These are phyloP conservation scores for Ginglymostoma cirratum DNA, from an alignment of 2,113 vertebrate species.

Conservation along the genomic window DNA sequence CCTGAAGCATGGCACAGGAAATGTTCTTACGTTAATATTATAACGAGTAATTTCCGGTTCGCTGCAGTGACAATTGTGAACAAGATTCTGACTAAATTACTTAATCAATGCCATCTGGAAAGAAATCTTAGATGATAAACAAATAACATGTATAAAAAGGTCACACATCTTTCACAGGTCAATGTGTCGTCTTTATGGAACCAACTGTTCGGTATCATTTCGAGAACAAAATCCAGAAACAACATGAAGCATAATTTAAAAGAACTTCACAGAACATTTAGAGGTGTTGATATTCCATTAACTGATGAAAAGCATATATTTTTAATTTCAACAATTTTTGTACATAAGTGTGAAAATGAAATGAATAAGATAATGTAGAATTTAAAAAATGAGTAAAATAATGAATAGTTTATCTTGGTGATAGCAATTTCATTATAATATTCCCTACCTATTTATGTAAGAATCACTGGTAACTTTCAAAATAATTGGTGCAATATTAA, in stretches of 20 bases:
- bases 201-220: not conserved
- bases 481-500: not conserved
- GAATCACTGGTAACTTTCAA: constrained; percentile 4
- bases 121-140: not conserved
- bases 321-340: not conserved
- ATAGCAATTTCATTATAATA: not conserved
- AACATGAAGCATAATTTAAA: not conserved
- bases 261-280: not conserved
- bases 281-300: not conserved
- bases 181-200: not conserved
- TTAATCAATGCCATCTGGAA: not conserved
- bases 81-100: not conserved
- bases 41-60: not conserved
- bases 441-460: not conserved
- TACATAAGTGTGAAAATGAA: not conserved
- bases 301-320: not conserved
- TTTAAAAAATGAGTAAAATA: not conserved
- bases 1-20: not conserved
- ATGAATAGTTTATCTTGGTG: not conserved
- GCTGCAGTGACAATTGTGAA: not conserved
- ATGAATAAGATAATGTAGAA: not conserved
- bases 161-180: not conserved
- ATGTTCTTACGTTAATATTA: not conserved
- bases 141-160: not conserved
- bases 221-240: not conserved